Base-by-base conservation (phyloP, 1,140 invertebrate species). In the Anoplophora glabripennis region DNA sequence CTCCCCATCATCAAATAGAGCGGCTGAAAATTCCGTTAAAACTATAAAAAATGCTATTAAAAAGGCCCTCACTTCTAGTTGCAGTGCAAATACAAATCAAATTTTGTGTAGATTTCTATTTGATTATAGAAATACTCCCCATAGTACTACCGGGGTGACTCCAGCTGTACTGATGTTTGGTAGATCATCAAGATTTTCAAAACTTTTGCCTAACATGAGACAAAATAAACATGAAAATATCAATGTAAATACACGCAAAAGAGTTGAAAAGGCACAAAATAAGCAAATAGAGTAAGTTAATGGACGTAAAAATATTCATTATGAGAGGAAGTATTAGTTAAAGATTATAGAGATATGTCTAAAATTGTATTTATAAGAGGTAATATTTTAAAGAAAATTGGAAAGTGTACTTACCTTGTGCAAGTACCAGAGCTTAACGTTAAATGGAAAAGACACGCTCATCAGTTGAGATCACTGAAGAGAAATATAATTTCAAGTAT, bases 91-190 rank as follows among this genome's bases (percentile, higher is more conserved):
- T 48, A 12, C 11, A 12, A 35, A 51, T 34, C 28, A 28, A 21
- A 49, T 40, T 12, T 21, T 61, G 9, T 15, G 21, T 14, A 12
- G 46, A 28, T 61, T 61, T 41, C 37, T 61, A 35, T 57, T 61
- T 48, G 36, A 48, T 10, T 57, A 57, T 51, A 34, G 59, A 33
- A 61, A 56, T 28, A 61, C 53, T n/a, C 53, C 53, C 11, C 53
- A 57, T 57, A 41, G 36, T 34, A 61, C 53, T n/a, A 61, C 59
- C 14, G 46, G 46, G 17, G 45, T 40, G 49, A 53, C 18, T 7
- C 59, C 59, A 14, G 42, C 59, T 12, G 37, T 57, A 48, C 21
- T 61, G 28, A 12, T 57, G 14, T 37, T 61, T n/a, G 54, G 54
- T 40, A 33, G 47, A 12, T 18, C 18, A 41, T 15, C 53, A 14